Evolutionary conservation across 2,113 vertebrate genomes (phyloP).

Genomic region (Leptobrachium ailaonicum): DNA sequence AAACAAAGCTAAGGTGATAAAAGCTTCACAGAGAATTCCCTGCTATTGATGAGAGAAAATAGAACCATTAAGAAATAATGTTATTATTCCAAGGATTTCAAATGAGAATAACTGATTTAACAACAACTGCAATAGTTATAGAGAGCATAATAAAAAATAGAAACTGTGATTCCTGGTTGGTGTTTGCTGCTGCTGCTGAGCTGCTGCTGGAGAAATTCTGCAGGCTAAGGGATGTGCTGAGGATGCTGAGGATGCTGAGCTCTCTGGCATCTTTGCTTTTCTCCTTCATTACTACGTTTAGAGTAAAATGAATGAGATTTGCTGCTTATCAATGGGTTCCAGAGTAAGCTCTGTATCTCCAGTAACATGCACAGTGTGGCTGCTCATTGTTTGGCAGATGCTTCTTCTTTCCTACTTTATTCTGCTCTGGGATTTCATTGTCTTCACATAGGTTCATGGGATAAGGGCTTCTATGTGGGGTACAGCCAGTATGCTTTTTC

Average conservation of each 20-base stretch:
- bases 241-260: background rate
- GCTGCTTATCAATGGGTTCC: conserved; percentile 17
- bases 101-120: too few relatives aligned
- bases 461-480: too few relatives aligned
- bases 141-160: background rate
- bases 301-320: conserved; percentile 39
- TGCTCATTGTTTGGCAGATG: background rate
- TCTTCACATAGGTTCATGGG: too few relatives aligned
- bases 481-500: too few relatives aligned
- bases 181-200: too few relatives aligned
- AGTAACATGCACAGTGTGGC: conserved; percentile 10
- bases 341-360: conserved; percentile 16
- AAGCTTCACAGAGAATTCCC: too few relatives aligned
- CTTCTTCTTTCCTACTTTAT: too few relatives aligned
- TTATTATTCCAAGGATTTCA: too few relatives aligned
- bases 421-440: too few relatives aligned
- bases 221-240: background rate
- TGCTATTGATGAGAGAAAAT: too few relatives aligned
- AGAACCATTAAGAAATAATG: too few relatives aligned
- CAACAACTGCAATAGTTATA: background rate
- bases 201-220: conserved; percentile 26
- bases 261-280: conserved; percentile 9
- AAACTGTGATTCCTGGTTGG: background rate
- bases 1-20: too few relatives aligned
- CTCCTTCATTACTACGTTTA: conserved; percentile 20